Percentiles rank a stretch among this genome's conserved stretches.
These are phyloP conservation scores for Neotoxoptera formosana DNA, from an alignment of 1,140 invertebrate species.

Conservation along the genomic window DNA sequence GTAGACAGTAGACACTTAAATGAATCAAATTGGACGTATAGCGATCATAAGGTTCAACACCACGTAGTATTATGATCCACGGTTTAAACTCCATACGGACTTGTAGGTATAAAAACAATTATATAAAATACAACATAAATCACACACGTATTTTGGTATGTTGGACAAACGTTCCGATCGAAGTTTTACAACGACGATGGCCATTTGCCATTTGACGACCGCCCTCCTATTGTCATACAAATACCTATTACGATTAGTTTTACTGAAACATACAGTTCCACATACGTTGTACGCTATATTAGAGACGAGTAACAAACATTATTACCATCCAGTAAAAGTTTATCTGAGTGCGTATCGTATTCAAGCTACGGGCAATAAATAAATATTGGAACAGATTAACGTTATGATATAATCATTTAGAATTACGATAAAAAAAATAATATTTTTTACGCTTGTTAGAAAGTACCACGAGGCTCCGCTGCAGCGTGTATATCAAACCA, in stretches of 20 bases:
- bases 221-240: not conserved
- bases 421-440: not conserved
- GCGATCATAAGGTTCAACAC: not conserved
- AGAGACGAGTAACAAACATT: not conserved
- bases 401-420: not conserved
- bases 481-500: not conserved
- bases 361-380: not conserved
- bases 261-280: not conserved
- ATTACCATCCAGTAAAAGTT: not conserved
- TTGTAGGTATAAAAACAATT: not conserved
- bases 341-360: not conserved
- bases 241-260: not conserved
- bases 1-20: too few species aligned
- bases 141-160: not conserved
- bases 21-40: not conserved
- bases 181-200: not conserved
- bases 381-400: not conserved
- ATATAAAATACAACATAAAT: not conserved
- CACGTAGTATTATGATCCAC: not conserved
- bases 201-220: not conserved
- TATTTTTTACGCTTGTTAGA: not conserved
- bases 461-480: not conserved
- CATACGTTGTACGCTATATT: not conserved
- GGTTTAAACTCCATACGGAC: not conserved
- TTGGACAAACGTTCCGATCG: not conserved